Base-by-base conservation (phyloP, 2,113 vertebrate genomes). In the Zapornia atra region DNA sequence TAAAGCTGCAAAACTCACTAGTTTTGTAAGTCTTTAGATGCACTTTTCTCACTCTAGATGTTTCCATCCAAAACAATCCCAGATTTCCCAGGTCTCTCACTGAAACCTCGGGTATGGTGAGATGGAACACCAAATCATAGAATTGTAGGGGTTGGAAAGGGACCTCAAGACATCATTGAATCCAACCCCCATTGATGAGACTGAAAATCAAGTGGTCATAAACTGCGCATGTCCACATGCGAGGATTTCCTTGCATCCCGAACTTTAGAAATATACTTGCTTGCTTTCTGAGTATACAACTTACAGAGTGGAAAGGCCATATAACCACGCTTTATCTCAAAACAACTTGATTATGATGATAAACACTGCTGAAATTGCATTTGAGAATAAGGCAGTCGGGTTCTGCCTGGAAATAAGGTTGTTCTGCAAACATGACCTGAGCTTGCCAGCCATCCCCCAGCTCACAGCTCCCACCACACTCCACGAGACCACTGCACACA, bases 1-100 rank as follows among this genome's bases (percentile, higher is more conserved):
- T 83, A 75, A 82, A 95, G 26, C 48, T 90, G 31, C 40, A 77
- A 42, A 66, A 21, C 59, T 69, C 82, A 38, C n/a, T 69, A 53
- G 34, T 9, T 9, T 66, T 68, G 84, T 9, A 93, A 88, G 56
- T 18, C 25, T 60, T 75, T n/a, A 60, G 34, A 61, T 72, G 60
- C 5, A 5, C 38, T 78, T 92, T 93, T 64, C 53, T 16, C 6
- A 28, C 34, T 53, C 33, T 8, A 44, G 24, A 4, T 87, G 42
- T 81, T 94, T 66, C 26, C 26, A 68, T 25, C 18, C 46, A 40
- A 60, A 81, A 60, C 34, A 56, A 25, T 56, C 15, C 10, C 31
- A 46, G 15, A 3, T 65, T 66, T 70, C 25, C 15, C 48, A 56
- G 11, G 15, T 57, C 26, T 16, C 73, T 80, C 44, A n/a, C 18